Evolutionary conservation across 1,140 invertebrate genomes (phyloP), one percentile per base, ranked within the genome.

Genomic region (Lucilia cuprina): DNA sequence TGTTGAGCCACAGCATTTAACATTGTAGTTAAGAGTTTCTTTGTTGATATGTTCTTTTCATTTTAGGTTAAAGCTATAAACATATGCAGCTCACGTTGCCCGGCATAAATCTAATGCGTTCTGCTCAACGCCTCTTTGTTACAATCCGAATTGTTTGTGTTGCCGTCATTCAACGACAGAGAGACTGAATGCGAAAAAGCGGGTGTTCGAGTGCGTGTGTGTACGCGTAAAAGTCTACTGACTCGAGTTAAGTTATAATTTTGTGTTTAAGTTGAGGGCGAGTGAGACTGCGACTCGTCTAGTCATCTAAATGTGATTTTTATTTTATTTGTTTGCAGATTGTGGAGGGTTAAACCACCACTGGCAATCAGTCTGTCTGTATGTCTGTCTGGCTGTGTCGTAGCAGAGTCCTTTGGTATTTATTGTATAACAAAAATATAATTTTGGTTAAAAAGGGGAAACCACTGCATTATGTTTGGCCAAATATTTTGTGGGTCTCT

Each of bases 41-140:
- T 41, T 41, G 50, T 55, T 55, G 50, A 8, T 70, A 8, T 70
- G 4, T 70, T 70, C 8, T 70, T 21, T 21, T 25, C 25, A 30
- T 21, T 70, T 10, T 4, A 25, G 65, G 19, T 70, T 80, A 30
- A 49, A 89, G 86, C 89, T 87, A 89, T 89, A 89, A 89, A 89
- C 88, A 89, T 89, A 89, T 89, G 88, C 88, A 88, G 86, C 88
- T 89, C 88, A 89, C 88, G 88, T 89, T 86, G 88, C 87, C 87
- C 83, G 87, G 86, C 87, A 88, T 87, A 89, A 89, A 89, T 89
- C 89, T 89, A 89, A 89, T 89, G 88, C 87, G 83, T 82, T 80
- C 47, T 78, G 60, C 83, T 84, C 55, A 75, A 50, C 83, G 83
- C 74, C 83, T 74, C 35, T 74, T 83, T 78, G 34, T 75, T 75